Base-by-base conservation (phyloP, 2,113 vertebrate genomes). In the Cyprinodon tularosa region DNA sequence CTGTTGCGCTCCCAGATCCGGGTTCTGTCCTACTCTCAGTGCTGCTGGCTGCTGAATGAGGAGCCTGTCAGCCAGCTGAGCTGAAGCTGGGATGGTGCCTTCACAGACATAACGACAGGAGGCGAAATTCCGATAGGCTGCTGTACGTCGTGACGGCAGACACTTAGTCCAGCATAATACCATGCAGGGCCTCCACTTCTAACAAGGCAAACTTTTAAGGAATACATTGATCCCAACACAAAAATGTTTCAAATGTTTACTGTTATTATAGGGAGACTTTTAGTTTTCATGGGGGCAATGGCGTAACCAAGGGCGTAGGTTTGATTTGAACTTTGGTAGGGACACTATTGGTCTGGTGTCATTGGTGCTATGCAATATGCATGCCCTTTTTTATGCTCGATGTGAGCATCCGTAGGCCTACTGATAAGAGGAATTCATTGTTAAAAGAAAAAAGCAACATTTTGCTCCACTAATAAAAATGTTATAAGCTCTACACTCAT, bases 111-210 rank as follows among this genome's bases (percentile, higher is more conserved):
- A 14, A 65, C 36, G 72, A 70, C 63, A 37, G 75, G 42, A 63
- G 77, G 14, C 12, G 57, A 78, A 50, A 87, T 87, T 86, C 84
- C 83, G 76, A 87, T 76, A 75, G 79, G 77, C 79, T 81, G 62
- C 1, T 17, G 17, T 0, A 60, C 22, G 70, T 89, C 80, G 85
- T 84, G 82, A 84, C 88, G 57, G 39, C 3, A 68, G 65, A 50
- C 84, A 81, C 89, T 72, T 80, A 78, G 48, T 57, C 3, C 20
- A 4, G 68, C 68, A 74, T 86, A 74, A 77, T 48, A 86, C 74
- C 36, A 73, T 22, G 53, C 13, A 29, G 53, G 37, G 47, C 40
- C 20, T 68, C 65, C 10, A 13, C 50, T 57, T 62, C 29, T 40
- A 62, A 15, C 76, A 38, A 37, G 20, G 69, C 53, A 74, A 38